Conservation (phyloP, 2,113 vertebrate species). For the Pleuronectes platessa region DNA sequence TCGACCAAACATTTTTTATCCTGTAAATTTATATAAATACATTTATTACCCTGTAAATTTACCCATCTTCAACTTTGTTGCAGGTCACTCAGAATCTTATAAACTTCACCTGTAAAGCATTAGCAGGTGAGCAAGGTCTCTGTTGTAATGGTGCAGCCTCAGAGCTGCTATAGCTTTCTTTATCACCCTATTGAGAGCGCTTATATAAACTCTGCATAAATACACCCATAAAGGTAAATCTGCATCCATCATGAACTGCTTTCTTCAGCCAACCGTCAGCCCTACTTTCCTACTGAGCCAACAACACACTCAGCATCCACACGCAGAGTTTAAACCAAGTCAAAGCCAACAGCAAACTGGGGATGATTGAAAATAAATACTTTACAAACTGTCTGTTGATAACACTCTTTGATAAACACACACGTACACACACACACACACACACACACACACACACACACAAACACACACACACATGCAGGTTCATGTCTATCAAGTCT, state of each 20-base stretch:
- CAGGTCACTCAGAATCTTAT: background rate
- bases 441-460: background rate
- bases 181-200: background rate
- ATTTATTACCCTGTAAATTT: background rate
- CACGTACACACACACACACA: background rate
- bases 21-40: too few relatives aligned
- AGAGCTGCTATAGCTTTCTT: background rate
- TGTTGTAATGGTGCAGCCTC: background rate
- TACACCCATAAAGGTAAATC: background rate
- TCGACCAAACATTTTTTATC: too few relatives aligned
- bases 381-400: conserved; percentile 8
- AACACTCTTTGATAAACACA: conserved; percentile 20
- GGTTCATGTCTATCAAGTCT: conserved; percentile 28
- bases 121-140: background rate
- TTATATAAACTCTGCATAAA: background rate
- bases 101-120: background rate
- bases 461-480: background rate
- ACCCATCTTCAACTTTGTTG: background rate
- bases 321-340: background rate
- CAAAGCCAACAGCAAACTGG: conserved; percentile 2
- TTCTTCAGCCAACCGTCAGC: conserved; percentile 30
- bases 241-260: conserved; percentile 23
- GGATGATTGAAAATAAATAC: background rate
- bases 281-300: background rate
- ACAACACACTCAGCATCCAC: background rate